These are phyloP conservation scores for Hydrochoerus hydrochaeris DNA, from an alignment of 2,113 vertebrate genomes.

Conservation along the genomic window DNA sequence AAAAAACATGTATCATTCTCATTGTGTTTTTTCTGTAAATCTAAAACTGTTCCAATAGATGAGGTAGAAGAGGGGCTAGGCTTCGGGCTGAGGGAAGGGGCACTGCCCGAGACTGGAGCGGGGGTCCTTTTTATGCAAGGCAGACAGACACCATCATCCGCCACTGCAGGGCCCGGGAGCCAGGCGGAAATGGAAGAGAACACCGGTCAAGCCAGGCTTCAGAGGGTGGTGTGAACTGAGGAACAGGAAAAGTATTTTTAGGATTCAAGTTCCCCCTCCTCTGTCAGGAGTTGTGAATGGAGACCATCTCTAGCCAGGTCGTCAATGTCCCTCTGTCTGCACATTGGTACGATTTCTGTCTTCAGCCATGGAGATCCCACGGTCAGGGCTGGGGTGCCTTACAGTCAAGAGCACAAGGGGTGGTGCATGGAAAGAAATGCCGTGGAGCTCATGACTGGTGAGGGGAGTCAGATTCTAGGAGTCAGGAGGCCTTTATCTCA, in stretches of 20 bases:
- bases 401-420: background rate
- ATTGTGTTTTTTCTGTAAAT: background rate
- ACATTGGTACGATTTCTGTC: background rate
- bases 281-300: background rate
- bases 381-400: background rate
- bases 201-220: background rate
- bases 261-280: background rate
- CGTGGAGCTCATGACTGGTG: background rate
- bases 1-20: background rate
- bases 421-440: background rate
- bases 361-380: background rate
- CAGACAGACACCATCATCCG: background rate
- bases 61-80: background rate
- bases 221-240: background rate
- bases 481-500: background rate
- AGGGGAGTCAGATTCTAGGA: background rate
- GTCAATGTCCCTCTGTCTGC: background rate
- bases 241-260: background rate
- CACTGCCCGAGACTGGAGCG: background rate
- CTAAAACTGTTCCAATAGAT: conserved; percentile 2
- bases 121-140: background rate
- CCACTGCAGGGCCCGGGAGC: background rate
- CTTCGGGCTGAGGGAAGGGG: background rate
- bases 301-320: background rate
- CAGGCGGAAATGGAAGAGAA: background rate